Evolutionary conservation across 2,113 vertebrate species (phyloP).

Genomic region (Cervus canadensis): DNA sequence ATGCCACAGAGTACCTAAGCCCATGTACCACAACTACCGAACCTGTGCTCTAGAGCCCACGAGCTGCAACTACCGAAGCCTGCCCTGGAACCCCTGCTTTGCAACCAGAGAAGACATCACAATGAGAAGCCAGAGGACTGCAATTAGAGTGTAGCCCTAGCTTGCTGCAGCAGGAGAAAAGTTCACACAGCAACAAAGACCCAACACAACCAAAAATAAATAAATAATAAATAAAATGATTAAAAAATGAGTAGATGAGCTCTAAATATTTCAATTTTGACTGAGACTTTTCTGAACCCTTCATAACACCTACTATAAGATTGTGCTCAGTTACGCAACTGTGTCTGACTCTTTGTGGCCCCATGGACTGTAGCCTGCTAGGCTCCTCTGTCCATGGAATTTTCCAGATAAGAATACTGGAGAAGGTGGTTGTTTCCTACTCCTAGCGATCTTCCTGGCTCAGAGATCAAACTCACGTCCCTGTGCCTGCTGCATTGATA

Average conservation of each 20-base stretch:
- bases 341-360: background rate
- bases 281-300: background rate
- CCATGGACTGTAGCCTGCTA: background rate
- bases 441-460: background rate
- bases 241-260: background rate
- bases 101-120: background rate
- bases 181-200: background rate
- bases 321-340: background rate
- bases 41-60: too few species aligned
- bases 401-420: background rate
- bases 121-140: background rate
- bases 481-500: too few species aligned
- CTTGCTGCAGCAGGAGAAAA: background rate
- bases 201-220: background rate
- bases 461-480: background rate
- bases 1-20: too few species aligned
- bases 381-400: background rate
- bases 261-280: conserved; percentile 7
- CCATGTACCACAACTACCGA: background rate
- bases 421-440: background rate
- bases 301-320: background rate
- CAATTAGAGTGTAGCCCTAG: background rate
- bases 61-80: background rate
- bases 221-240: background rate
- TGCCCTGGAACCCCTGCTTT: background rate